Evolutionary conservation across 2,113 vertebrate genomes (phyloP).

Genomic region (Xenopus laevis): DNA sequence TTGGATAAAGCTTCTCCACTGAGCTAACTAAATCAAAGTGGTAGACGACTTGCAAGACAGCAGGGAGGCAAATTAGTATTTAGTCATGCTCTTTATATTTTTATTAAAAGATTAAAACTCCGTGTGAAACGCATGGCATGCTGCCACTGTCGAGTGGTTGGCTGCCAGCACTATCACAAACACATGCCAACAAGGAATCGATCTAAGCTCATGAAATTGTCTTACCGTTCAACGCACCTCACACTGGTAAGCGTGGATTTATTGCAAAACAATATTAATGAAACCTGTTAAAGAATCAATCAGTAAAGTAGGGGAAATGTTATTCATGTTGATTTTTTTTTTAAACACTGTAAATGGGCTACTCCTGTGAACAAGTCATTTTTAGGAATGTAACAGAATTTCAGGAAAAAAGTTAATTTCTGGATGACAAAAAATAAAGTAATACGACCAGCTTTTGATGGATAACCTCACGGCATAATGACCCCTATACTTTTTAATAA

Average conservation of each 20-base stretch:
- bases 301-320: not conserved
- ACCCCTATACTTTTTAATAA: too few relatives aligned
- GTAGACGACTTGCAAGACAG: constrained; percentile 50
- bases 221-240: constrained; percentile 15
- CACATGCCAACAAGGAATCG: constrained; percentile 43
- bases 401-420: too few relatives aligned
- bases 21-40: constrained; percentile 50
- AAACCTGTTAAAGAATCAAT: constrained; percentile 2
- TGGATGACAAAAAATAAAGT: too few relatives aligned
- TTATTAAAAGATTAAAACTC: constrained; percentile 52
- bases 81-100: constrained; percentile 53
- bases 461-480: too few relatives aligned
- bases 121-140: constrained; percentile 45
- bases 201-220: constrained; percentile 43
- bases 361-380: too few relatives aligned
- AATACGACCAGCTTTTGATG: too few relatives aligned
- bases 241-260: constrained; percentile 28
- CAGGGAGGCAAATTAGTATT: constrained; percentile 52
- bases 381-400: too few relatives aligned
- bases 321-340: not conserved
- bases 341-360: not conserved
- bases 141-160: constrained; percentile 44
- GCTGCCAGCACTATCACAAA: constrained; percentile 44
- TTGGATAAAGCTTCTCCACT: constrained; percentile 43
- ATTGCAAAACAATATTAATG: constrained; percentile 39